A percentile compares a stretch with the other conserved stretches of the same genome.
phyloP scores from a whole-genome alignment of 2,888 invertebrate species.

The Sylvicola cinctus region DNA sequence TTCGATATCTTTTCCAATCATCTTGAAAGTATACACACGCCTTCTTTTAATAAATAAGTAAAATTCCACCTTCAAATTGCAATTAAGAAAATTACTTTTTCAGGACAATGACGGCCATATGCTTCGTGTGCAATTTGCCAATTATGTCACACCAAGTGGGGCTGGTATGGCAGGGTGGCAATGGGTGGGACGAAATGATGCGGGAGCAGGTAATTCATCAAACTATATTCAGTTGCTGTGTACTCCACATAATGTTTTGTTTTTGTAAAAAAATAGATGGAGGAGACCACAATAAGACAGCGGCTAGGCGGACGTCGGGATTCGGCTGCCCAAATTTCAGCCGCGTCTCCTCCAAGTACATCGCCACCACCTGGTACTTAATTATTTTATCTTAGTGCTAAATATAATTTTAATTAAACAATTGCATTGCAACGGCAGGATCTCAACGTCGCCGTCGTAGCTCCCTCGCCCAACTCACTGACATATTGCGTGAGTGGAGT shows the following conservation, averaged over 20 bases:
- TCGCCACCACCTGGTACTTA: slow-evolving; percentile 33
- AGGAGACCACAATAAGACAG: slow-evolving; percentile 68
- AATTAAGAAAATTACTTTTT: too few relatives aligned
- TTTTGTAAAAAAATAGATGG: slow-evolving; percentile 25
- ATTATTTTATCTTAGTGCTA: slow-evolving; percentile 1
- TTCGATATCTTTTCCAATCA: too few relatives aligned
- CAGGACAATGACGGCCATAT: slow-evolving; percentile 87
- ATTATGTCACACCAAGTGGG: slow-evolving; percentile 89
- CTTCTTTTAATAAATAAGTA: neutral
- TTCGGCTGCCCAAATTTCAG: slow-evolving; percentile 77
- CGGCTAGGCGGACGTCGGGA: slow-evolving; percentile 69
- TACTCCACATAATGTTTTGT: neutral
- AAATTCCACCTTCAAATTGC: too few relatives aligned
- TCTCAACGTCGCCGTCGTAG: slow-evolving; percentile 56
- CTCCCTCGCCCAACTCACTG: slow-evolving; percentile 72
- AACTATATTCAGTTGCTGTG: neutral
- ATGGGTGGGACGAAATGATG: slow-evolving; percentile 85
- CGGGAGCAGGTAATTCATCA: slow-evolving; percentile 42
- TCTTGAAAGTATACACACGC: too few relatives aligned
- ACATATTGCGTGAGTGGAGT: slow-evolving; percentile 74
- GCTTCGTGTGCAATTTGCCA: slow-evolving; percentile 91
- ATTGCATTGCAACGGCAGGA: slow-evolving; percentile 22
- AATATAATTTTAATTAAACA: too few relatives aligned
- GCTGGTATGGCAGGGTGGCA: slow-evolving; percentile 82
- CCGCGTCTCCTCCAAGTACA: slow-evolving; percentile 62